phyloP scores from a whole-genome alignment of 2,113 vertebrate genomes.

The Orthonyx spaldingii region DNA sequence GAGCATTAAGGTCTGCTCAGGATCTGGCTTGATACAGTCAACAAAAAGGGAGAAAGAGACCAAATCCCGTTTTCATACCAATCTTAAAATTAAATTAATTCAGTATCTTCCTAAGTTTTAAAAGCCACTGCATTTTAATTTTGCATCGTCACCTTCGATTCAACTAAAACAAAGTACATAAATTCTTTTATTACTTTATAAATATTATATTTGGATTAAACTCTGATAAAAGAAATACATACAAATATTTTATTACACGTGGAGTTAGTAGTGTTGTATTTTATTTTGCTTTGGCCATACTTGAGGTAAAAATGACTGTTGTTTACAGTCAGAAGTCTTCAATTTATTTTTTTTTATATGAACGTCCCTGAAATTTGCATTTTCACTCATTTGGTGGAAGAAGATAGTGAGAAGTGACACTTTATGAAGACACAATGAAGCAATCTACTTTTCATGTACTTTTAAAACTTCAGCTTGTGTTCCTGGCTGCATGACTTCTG shows the following conservation, averaged over 20 bases:
- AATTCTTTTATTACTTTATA: background rate
- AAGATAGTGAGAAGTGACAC: background rate
- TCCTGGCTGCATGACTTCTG: background rate
- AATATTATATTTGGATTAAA: background rate
- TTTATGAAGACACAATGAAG: background rate
- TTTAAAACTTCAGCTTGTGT: background rate
- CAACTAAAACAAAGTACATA: background rate
- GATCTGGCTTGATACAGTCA: background rate
- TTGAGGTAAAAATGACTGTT: background rate
- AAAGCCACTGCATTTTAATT: background rate
- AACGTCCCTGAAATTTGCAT: background rate
- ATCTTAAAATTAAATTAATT: background rate
- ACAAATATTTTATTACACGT: background rate
- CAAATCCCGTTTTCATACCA: background rate
- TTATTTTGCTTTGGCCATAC: background rate
- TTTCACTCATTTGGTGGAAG: background rate
- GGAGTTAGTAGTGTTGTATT: background rate
- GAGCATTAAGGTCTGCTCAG: background rate
- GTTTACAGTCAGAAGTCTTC: background rate
- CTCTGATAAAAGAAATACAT: background rate
- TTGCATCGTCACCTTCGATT: background rate
- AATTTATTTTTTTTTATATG: background rate
- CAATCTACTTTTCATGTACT: background rate
- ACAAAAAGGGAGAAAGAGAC: background rate
- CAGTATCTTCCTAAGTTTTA: background rate